Evolutionary conservation across 2,797 vertebrate species (phyloP), one percentile per base, ranked within the genome.

Genomic region (Varecia variegata): DNA sequence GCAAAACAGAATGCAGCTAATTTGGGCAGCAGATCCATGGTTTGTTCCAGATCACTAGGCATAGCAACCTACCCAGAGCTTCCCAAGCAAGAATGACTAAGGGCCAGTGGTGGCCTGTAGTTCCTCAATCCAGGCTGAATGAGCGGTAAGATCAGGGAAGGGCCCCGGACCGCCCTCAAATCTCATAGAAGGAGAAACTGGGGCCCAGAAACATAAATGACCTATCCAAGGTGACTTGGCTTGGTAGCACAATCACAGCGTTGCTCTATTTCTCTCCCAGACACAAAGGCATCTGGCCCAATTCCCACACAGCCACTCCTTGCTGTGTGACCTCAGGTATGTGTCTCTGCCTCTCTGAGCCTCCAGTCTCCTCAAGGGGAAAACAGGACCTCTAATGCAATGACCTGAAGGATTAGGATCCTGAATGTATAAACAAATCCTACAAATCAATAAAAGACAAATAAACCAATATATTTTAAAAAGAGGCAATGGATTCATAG

Each of bases 91-190:
- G 67, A 58, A 80, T 8, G 76, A 60, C 58, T 40, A 7, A 73
- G 35, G 23, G 70, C 9, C 70, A 23, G 76, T 0, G 0, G 45
- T 6, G 1, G 60, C 27, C 4, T 67, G n/a, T 3, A 14, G 8
- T 17, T n/a, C 30, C 1, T 27, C 40, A 25, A 7, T 20, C 43
- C 13, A 38, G 45, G 70, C 9, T 30, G 47, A 65, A 35, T 4
- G 35, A 54, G 52, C 0, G 12, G 32, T 32, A 68, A 79, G 67
- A 87, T 2, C 6, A 54, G 23, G 35, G 40, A 45, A 74, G 3
- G 67, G 35, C 18, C 47, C 58, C 74, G 43, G 45, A 27, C 1
- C 18, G 45, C 35, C 23, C 60, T 10, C 2, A 5, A n/a, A 52
- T 15, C 80, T 80, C 58, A 27, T 11, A 14, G 18, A 71, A 58